phyloP scores from a whole-genome alignment of 1,140 invertebrate species.

The Zaprionus camerounensis region DNA sequence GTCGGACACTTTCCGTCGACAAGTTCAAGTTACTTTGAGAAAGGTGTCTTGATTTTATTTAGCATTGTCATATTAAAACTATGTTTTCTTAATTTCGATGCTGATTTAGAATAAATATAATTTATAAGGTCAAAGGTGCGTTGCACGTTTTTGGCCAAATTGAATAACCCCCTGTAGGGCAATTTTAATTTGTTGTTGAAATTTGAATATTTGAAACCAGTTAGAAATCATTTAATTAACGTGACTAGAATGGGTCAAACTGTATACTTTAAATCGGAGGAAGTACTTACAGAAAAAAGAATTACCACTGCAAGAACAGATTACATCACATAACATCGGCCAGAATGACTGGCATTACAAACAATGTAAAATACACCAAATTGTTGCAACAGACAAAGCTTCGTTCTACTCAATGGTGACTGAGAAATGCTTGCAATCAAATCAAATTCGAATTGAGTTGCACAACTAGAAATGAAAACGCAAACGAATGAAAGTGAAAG shows the following conservation, averaged over 20 bases:
- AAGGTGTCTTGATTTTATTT: not conserved
- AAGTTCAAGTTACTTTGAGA: not conserved
- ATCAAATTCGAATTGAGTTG: conserved; percentile 72
- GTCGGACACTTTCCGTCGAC: not conserved
- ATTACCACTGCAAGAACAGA: not conserved
- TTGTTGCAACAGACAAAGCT: conserved; percentile 55
- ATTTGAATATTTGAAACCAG: too few species aligned
- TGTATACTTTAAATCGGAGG: not conserved
- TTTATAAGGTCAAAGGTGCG: too few species aligned
- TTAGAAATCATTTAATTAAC: not conserved
- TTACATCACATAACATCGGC: not conserved
- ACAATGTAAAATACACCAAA: conserved; percentile 74
- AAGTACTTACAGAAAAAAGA: not conserved
- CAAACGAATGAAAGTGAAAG: conserved; percentile 36
- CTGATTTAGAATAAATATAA: too few species aligned
- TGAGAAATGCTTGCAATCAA: conserved; percentile 62
- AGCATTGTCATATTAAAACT: not conserved
- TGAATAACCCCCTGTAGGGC: too few species aligned
- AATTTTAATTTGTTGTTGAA: too few species aligned
- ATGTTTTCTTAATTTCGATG: not conserved
- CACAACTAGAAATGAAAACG: conserved; percentile 58
- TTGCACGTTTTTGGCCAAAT: too few species aligned
- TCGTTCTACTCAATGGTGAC: conserved; percentile 18
- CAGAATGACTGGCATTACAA: conserved; percentile 56
- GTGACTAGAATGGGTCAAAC: too few species aligned